Evolutionary conservation across 1,140 invertebrate genomes (phyloP), one percentile per base, ranked within the genome.

Genomic region (Eurosta solidaginis): DNA sequence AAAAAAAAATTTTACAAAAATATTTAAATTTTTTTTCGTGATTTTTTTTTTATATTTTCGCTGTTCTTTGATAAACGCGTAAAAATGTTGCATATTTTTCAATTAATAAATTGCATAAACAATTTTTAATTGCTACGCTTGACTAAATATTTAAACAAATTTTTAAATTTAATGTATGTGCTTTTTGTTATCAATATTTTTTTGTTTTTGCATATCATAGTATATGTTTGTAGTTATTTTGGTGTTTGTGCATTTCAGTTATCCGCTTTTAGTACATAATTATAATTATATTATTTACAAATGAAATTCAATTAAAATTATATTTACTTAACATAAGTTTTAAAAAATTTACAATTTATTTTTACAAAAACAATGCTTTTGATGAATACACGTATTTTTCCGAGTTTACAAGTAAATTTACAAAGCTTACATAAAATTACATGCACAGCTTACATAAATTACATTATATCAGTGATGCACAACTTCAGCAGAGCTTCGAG

Each of bases 321-420:
- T 68, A 68, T 40, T 68, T 68, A 59, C 40, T 40, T 40, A 68
- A 22, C 27, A 40, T 36, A 68, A 22, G 33, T 40, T 68, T n/a
- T 17, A 68, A 68, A 68, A 68, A 68, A 40, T 40, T 68, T 68
- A 68, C 59, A 68, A 22, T 33, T 68, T 54, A 25, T 54, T 52
- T 52, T 68, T 68, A 68, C 59, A 68, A 68, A 42, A 54, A 68
- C n/a, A 68, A 68, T 68, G 59, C 59, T 68, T 68, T 68, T 68
- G 59, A 29, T 68, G 59, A 68, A 68, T 68, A 68, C 59, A 68
- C 59, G 59, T 68, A 68, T 68, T 68, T 68, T 68, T 68, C 59
- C 59, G 59, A 68, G 59, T 68, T 40, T 68, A 36, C 59, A 68
- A 68, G 59, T 68, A 40, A 68, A 68, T 68, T 68, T 68, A 68